phyloP scores from a whole-genome alignment of 1,140 invertebrate species.

The Triops cancriformis region DNA sequence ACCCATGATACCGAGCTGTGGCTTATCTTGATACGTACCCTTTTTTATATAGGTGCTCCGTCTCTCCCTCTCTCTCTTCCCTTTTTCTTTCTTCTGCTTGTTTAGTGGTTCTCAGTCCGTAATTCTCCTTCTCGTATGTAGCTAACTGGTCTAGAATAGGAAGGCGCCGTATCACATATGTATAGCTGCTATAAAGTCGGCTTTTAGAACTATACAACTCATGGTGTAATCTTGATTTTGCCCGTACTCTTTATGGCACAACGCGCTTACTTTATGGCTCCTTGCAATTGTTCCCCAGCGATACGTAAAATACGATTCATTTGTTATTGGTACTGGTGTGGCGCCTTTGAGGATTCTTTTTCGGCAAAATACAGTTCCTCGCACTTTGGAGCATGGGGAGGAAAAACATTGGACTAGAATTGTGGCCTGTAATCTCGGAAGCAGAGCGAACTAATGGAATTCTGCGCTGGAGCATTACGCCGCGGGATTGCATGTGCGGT shows the following conservation, averaged over 20 bases:
- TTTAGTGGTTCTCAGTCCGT: background rate
- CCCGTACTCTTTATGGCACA: background rate
- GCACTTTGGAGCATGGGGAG: background rate
- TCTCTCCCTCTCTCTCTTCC: background rate
- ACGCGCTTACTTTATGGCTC: slow-evolving; percentile 3
- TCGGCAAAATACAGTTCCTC: background rate
- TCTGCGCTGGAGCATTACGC: slow-evolving; percentile 12
- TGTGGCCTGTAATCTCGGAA: background rate
- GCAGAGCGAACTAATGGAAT: slow-evolving; percentile 3
- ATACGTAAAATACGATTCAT: background rate
- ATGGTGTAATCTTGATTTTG: background rate
- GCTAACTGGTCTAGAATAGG: background rate
- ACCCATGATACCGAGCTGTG: background rate
- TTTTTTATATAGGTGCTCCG: background rate
- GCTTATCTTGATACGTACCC: slow-evolving; percentile 3
- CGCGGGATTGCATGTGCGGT: background rate
- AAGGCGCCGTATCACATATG: background rate
- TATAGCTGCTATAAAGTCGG: slow-evolving; percentile 9
- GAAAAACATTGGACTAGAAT: background rate
- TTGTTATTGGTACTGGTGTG: background rate
- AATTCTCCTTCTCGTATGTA: background rate
- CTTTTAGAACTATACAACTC: slow-evolving; percentile 8
- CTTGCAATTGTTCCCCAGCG: background rate
- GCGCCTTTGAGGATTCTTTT: background rate
- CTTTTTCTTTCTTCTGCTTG: background rate